Percentiles rank a stretch among this genome's conserved stretches.
Conservation (phyloP, 92 coral and sea anemone genomes). For the Porites divaricata region DNA sequence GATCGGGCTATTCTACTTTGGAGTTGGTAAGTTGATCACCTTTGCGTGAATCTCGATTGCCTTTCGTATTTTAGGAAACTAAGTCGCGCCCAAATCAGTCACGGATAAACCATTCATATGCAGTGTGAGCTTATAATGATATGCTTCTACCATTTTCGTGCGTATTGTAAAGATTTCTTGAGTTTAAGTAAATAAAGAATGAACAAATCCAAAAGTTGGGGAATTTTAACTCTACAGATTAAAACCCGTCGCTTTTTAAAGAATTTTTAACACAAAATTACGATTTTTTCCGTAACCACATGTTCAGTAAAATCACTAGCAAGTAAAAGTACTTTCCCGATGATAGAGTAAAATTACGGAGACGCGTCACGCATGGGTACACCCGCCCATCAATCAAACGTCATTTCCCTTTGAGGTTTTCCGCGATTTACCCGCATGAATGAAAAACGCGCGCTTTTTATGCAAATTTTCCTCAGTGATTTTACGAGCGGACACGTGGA, state of each 20-base stretch:
- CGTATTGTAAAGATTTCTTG: background rate
- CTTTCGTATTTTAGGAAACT: background rate
- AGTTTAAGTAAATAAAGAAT: background rate
- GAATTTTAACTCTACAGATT: too few species aligned
- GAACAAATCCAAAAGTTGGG: background rate
- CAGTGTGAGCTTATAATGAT: background rate
- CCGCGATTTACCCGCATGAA: constrained; percentile 19
- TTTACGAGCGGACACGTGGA: constrained; percentile 36
- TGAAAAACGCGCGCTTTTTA: constrained; percentile 19
- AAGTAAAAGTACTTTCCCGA: constrained; percentile 43
- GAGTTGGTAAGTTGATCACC: constrained; percentile 52
- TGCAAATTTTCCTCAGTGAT: constrained; percentile 33
- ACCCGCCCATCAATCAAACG: constrained; percentile 7
- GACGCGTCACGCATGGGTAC: constrained; percentile 21
- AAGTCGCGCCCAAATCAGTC: background rate
- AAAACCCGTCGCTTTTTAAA: too few species aligned
- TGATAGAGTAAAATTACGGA: constrained; percentile 16
- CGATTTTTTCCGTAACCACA: constrained; percentile 2
- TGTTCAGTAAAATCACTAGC: constrained; percentile 32
- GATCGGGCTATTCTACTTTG: constrained; percentile 90
- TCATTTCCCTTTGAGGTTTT: background rate
- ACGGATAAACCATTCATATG: background rate
- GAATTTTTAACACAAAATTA: too few species aligned
- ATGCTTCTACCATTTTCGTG: background rate
- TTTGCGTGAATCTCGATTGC: background rate